A percentile compares a stretch with the other conserved stretches of the same genome.
These are phyloP conservation scores for Atlantisia rogersi DNA, from an alignment of 2,113 vertebrate genomes.

Conservation along the genomic window DNA sequence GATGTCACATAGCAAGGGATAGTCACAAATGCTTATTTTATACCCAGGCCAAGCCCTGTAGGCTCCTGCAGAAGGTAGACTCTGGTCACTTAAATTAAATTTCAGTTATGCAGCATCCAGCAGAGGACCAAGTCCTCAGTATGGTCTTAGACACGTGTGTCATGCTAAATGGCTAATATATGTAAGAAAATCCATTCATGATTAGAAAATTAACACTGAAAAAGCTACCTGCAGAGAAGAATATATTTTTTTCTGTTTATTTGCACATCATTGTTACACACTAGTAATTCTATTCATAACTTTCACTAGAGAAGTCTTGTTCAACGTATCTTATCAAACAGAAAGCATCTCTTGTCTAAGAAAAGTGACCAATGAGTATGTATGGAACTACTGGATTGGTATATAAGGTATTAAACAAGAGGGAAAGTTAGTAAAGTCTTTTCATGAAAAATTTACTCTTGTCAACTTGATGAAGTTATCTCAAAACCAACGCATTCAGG, in stretches of 20 bases:
- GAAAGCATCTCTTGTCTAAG: background rate
- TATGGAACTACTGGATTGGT: background rate
- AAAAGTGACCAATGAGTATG: background rate
- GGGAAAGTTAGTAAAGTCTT: background rate
- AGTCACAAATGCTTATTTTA: background rate
- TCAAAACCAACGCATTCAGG: background rate
- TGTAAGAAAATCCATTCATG: background rate
- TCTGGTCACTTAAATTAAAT: background rate
- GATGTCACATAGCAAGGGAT: background rate
- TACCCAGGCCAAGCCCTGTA: background rate
- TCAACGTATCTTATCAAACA: background rate
- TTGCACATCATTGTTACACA: background rate
- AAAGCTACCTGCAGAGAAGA: background rate
- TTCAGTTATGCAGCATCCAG: background rate
- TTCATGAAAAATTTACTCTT: background rate
- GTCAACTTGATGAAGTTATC: background rate
- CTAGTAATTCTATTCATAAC: background rate
- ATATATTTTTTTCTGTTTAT: background rate
- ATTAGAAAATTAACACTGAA: background rate
- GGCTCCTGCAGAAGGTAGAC: background rate
- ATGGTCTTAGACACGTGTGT: background rate
- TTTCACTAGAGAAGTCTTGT: background rate
- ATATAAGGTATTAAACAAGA: background rate
- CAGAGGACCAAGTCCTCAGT: background rate
- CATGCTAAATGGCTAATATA: background rate